phyloP scores from a whole-genome alignment of 2,888 invertebrate species.

The Euphydryas editha region DNA sequence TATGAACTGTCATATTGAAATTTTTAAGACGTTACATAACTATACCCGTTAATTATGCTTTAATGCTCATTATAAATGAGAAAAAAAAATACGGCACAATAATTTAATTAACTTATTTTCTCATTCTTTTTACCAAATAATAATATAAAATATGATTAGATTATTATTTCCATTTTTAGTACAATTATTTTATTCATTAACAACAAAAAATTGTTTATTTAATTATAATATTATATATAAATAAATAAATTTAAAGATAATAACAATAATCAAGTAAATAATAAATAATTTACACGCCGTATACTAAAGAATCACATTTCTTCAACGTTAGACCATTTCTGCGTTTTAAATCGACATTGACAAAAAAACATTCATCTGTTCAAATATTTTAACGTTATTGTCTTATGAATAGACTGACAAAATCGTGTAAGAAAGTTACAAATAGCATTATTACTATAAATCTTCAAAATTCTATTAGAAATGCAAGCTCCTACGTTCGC shows the following conservation, averaged over 20 bases:
- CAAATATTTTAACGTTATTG: background rate
- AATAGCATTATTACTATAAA: slow-evolving; percentile 14
- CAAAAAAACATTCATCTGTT: background rate
- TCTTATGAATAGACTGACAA: slow-evolving; percentile 12
- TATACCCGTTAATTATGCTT: background rate
- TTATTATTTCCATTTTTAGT: too few relatives aligned
- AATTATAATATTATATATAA: background rate
- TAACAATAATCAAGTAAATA: background rate
- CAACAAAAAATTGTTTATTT: background rate
- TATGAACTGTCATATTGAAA: background rate
- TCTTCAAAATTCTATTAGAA: slow-evolving; percentile 26
- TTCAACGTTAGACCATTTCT: background rate
- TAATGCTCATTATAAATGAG: too few relatives aligned
- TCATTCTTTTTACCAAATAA: too few relatives aligned
- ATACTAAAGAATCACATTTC: too few relatives aligned
- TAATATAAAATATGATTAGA: too few relatives aligned
- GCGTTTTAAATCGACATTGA: background rate
- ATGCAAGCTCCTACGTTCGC: slow-evolving; percentile 31
- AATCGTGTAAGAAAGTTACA: slow-evolving; percentile 13
- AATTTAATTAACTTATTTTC: too few relatives aligned
- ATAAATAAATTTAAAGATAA: too few relatives aligned
- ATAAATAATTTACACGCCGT: too few relatives aligned
- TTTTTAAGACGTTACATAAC: background rate
- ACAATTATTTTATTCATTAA: too few relatives aligned
- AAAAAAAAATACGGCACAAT: too few relatives aligned